Conservation (phyloP, 2,113 vertebrate genomes). For the Ictalurus furcatus region DNA sequence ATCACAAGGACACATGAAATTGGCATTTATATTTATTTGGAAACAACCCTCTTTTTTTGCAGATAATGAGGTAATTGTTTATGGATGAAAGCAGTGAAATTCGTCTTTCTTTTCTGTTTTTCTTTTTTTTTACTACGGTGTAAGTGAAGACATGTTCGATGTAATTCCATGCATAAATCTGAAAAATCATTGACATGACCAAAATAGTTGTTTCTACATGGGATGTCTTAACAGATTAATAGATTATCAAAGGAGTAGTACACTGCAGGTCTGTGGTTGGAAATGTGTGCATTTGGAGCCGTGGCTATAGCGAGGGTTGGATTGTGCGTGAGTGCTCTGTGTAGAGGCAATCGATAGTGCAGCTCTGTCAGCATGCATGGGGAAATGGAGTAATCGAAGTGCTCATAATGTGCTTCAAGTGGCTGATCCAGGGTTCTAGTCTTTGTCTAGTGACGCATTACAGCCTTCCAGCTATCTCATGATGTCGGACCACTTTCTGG, state of each 20-base stretch:
- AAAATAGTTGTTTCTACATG: neutral
- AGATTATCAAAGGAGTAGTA: neutral
- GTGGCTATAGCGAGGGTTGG: neutral
- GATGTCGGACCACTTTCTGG: neutral
- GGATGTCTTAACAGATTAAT: neutral
- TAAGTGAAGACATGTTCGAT: neutral
- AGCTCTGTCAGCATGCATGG: slow-evolving; percentile 51
- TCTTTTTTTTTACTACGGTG: neutral
- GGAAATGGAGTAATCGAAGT: slow-evolving; percentile 52
- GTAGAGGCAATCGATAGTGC: slow-evolving; percentile 38
- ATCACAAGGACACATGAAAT: neutral
- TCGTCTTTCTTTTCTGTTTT: too few relatives aligned
- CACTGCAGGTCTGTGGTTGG: neutral
- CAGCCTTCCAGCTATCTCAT: slow-evolving; percentile 16
- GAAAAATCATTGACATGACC: neutral
- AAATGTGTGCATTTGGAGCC: neutral
- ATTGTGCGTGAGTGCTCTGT: slow-evolving; percentile 17
- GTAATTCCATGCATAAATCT: neutral
- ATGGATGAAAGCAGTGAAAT: neutral
- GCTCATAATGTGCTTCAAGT: slow-evolving; percentile 49
- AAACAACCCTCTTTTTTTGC: neutral
- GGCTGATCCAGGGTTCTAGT: slow-evolving; percentile 21
- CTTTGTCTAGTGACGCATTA: neutral
- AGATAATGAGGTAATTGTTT: neutral
- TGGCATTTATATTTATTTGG: neutral